These are phyloP conservation scores for Neodiprion fabricii DNA, from an alignment of 1,140 invertebrate species.

Conservation along the genomic window DNA sequence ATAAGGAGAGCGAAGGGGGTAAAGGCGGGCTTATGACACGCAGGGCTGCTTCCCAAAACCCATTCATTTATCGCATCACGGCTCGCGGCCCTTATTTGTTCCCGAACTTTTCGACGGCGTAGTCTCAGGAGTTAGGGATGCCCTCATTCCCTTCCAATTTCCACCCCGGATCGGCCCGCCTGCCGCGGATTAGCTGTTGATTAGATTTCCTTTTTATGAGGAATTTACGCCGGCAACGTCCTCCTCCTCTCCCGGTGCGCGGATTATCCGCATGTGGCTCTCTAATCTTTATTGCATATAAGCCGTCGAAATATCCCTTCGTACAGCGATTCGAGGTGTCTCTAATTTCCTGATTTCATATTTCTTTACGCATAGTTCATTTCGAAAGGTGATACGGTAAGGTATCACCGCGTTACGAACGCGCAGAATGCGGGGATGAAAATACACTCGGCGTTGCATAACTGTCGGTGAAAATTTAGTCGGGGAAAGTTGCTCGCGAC, in stretches of 20 bases:
- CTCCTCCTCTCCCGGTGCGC: background rate
- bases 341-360: no score
- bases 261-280: background rate
- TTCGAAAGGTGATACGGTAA: no score
- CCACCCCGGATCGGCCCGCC: background rate
- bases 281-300: background rate
- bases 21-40: background rate
- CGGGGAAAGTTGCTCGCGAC: no score
- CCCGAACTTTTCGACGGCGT: slow-evolving; percentile 1
- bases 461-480: no score
- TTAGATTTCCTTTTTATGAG: slow-evolving; percentile 1
- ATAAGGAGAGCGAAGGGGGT: background rate
- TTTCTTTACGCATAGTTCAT: no score
- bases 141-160: background rate
- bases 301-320: background rate
- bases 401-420: no score
- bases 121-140: background rate
- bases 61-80: slow-evolving; percentile 4
- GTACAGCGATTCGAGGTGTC: no score
- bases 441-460: no score
- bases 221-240: background rate
- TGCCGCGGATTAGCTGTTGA: background rate
- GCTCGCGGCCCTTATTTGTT: slow-evolving; percentile 6
- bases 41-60: background rate
- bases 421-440: no score